Evolutionary conservation across 2,113 vertebrate species (phyloP).

Genomic region (Delphinus delphis): DNA sequence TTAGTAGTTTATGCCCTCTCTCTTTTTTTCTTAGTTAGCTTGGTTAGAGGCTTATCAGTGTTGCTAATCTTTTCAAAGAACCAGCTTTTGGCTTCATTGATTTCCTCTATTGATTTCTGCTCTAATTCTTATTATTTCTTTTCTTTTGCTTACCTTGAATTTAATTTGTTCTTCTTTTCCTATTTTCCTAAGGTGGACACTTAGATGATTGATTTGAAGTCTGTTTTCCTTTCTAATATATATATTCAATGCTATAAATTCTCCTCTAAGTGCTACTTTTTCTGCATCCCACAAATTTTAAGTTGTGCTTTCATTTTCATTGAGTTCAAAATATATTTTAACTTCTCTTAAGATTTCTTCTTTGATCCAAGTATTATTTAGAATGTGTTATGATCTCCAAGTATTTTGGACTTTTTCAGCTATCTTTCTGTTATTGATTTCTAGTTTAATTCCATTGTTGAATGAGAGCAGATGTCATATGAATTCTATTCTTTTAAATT

Average conservation of each 20-base stretch:
- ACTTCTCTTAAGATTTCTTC: background rate
- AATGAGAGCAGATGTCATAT: background rate
- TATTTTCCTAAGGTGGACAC: background rate
- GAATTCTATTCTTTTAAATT: background rate
- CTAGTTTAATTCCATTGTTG: background rate
- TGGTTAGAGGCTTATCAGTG: background rate
- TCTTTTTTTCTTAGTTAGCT: background rate
- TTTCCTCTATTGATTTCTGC: background rate
- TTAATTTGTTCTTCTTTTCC: background rate
- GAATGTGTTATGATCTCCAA: background rate
- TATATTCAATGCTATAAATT: background rate
- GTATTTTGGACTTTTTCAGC: background rate
- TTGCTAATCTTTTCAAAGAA: background rate
- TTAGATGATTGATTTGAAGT: background rate
- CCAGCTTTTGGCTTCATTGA: background rate
- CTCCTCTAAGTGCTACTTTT: background rate
- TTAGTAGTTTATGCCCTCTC: background rate
- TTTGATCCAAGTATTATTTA: background rate
- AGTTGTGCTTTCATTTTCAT: background rate
- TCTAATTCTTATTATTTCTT: background rate
- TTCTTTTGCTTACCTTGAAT: background rate
- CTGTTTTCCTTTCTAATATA: background rate
- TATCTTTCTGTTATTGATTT: background rate
- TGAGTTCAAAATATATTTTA: background rate
- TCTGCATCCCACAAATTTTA: background rate